phyloP scores from a whole-genome alignment of 37 sponge, comb jelly and placozoan species.

The Beroe forskalii region DNA sequence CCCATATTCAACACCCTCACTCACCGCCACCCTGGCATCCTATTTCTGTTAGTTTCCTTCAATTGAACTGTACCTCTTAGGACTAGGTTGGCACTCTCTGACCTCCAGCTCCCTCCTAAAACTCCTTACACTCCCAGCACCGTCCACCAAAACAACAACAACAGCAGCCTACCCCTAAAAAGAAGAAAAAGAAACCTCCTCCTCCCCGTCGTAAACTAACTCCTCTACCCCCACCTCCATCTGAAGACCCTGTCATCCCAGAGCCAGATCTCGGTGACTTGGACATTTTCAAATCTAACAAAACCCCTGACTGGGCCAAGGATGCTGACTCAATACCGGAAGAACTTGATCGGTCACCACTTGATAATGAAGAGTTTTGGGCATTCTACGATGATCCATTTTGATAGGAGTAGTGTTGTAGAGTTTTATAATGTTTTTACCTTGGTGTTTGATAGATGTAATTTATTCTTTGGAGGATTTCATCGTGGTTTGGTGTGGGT shows the following conservation, averaged over 20 bases:
- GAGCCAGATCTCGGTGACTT: conserved; percentile 27
- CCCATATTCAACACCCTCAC: no score
- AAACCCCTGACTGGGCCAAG: conserved; percentile 52
- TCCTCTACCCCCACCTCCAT: background rate
- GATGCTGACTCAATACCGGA: conserved; percentile 47
- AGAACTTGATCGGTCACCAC: background rate
- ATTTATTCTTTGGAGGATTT: no score
- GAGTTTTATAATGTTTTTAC: background rate
- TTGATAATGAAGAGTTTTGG: conserved; percentile 35
- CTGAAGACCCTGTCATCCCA: conserved; percentile 1
- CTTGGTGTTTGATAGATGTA: no score
- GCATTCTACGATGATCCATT: conserved; percentile 58
- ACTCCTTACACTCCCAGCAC: background rate
- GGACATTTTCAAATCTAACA: conserved; percentile 40
- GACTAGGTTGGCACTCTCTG: background rate
- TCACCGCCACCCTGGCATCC: no score
- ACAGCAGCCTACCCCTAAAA: background rate
- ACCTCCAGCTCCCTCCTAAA: background rate
- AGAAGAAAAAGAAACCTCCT: conserved; percentile 10
- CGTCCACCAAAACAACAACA: background rate
- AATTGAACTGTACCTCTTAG: background rate
- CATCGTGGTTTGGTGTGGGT: no score
- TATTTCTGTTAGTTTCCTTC: no score
- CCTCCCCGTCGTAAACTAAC: background rate
- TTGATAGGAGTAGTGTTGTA: background rate